Conservation (phyloP, 2,797 vertebrate genomes). For the Tokudaia muenninki region DNA sequence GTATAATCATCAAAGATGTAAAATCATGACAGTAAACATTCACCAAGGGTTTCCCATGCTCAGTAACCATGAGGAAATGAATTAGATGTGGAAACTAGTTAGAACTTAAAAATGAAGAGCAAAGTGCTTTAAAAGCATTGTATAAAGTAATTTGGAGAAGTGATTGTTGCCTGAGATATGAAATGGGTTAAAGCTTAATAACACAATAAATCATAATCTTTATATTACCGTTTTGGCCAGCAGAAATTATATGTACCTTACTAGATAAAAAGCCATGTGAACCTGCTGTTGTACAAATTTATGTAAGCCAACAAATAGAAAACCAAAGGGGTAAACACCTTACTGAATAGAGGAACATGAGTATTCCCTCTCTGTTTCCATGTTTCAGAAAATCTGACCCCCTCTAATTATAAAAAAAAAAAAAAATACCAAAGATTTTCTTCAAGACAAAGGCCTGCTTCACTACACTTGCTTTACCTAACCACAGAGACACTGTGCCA, state of each 20-base stretch:
- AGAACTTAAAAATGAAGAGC: background rate
- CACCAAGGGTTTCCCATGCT: background rate
- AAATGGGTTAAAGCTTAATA: background rate
- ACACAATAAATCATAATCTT: background rate
- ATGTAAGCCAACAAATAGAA: background rate
- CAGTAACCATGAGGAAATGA: background rate
- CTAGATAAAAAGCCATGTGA: background rate
- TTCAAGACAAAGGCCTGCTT: background rate
- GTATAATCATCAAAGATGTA: background rate
- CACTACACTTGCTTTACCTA: background rate
- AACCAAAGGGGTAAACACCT: background rate
- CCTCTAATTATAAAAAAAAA: background rate
- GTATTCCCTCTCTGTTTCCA: background rate
- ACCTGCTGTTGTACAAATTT: background rate
- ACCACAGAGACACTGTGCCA: background rate
- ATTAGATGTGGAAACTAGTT: background rate
- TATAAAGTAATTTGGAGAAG: background rate
- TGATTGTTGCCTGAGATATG: background rate
- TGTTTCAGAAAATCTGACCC: background rate
- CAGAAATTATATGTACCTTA: conserved; percentile 11
- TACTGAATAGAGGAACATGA: background rate
- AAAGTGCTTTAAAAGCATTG: background rate
- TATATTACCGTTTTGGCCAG: background rate
- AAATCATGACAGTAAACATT: background rate
- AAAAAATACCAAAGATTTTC: background rate